Base-by-base conservation (phyloP, 2,797 vertebrate species). In the Diceros bicornis region DNA sequence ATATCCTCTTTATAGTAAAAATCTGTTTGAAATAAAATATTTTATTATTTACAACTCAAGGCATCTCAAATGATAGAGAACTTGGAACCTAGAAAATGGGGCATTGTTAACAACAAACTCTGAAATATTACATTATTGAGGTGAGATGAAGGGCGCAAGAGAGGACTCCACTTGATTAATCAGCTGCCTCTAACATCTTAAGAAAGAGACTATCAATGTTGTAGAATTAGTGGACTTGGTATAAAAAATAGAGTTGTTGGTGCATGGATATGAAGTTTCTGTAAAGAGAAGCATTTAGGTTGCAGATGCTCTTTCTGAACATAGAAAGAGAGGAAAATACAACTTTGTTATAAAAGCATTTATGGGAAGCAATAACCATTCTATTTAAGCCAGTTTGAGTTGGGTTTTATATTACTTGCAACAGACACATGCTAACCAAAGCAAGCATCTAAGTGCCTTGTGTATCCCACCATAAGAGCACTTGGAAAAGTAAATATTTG, bases 401-500 rank as follows among this genome's bases (percentile, higher is more conserved):
- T 89, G 34, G 50, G 23, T 74, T 96, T 83, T 83, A 64, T 69
- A 47, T 82, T 83, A 3, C 62, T 66, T 84, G n/a, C 37, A 74
- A 44, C 20, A 81, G 77, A 72, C 52, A 55, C 88, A 52, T 52
- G 12, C 27, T 13, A 75, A 44, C 82, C 32, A 57, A 34, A 78
- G 62, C 14, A 29, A n/a, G 59, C 62, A 52, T 86, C 50, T 41
- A 62, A 52, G 27, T 55, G 41, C 52, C 47, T 61, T 72, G 14
- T 74, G 32, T 9, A 77, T 88, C 25, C 41, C 78, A 25, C 34
- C 75, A 27, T 71, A 27, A 71, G 55, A 59, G 25, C 41, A 32
- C 77, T 91, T 91, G 87, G 68, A 71, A 79, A 79, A 77, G 44
- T 44, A 93, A 88, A 84, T 41, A n/a, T 87, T 96, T 81, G 20